Conservation (phyloP, 2,888 invertebrate genomes). For the Limnephilus rhombicus region DNA sequence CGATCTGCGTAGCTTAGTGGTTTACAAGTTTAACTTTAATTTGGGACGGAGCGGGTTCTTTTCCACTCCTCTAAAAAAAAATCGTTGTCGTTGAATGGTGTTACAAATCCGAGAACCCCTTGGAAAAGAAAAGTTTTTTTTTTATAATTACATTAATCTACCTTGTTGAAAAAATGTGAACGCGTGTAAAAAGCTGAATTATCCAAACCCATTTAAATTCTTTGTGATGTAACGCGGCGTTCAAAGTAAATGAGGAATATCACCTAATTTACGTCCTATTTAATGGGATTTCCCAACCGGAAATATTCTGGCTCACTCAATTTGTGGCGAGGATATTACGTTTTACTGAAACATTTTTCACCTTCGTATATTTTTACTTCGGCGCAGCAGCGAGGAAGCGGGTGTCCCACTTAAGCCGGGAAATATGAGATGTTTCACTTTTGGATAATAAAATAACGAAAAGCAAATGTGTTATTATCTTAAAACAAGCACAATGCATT, state of each 20-base stretch:
- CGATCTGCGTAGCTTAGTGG: too few relatives aligned
- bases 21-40: too few relatives aligned
- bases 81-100: neutral
- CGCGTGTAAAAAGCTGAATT: neutral
- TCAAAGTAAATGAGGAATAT: neutral
- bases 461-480: neutral
- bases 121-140: neutral
- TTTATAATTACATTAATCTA: neutral
- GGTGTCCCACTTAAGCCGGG: neutral
- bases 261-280: conserved; percentile 4
- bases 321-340: conserved; percentile 27
- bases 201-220: neutral
- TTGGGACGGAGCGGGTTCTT: too few relatives aligned
- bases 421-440: neutral
- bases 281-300: conserved; percentile 10
- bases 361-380: neutral
- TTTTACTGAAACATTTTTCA: conserved; percentile 38
- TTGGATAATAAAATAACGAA: neutral
- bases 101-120: neutral
- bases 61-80: too few relatives aligned
- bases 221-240: neutral
- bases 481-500: too few relatives aligned
- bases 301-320: conserved; percentile 17
- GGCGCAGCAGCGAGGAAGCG: neutral
- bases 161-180: neutral